Evolutionary conservation across 2,113 vertebrate genomes (phyloP).

Genomic region (Phoenicopterus ruber): DNA sequence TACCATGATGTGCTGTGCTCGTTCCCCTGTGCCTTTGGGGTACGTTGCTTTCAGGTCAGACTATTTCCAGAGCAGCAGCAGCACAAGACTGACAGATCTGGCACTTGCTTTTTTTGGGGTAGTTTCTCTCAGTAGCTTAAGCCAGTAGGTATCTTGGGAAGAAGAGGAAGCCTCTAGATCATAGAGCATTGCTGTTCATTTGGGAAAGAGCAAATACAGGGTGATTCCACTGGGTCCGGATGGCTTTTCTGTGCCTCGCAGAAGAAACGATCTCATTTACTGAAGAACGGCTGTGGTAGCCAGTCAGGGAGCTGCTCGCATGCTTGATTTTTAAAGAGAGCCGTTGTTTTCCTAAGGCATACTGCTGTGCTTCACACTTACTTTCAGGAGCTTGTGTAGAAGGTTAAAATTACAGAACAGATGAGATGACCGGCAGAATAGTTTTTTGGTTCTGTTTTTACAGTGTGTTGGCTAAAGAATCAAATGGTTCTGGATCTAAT

Average conservation of each 20-base stretch:
- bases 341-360: not conserved
- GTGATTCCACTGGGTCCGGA: not conserved
- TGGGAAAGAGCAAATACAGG: not conserved
- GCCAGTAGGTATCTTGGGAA: not conserved
- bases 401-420: not conserved
- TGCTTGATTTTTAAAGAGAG: not conserved
- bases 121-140: not conserved
- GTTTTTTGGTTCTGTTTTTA: not conserved
- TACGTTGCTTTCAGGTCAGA: not conserved
- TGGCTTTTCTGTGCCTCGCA: not conserved
- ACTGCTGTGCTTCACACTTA: not conserved
- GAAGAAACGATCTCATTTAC: accelerated
- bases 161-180: not conserved
- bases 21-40: not conserved
- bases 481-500: not conserved
- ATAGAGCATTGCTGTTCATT: accelerated
- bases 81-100: not conserved
- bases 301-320: not conserved
- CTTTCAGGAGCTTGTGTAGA: not conserved
- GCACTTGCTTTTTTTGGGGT: not conserved
- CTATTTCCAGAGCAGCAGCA: constrained; percentile 13
- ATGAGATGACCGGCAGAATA: not conserved
- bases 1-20: not conserved
- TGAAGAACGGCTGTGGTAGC: not conserved
- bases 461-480: not conserved